Base-by-base conservation (phyloP, 2,113 vertebrate species). In the Plecturocebus donacophilus region DNA sequence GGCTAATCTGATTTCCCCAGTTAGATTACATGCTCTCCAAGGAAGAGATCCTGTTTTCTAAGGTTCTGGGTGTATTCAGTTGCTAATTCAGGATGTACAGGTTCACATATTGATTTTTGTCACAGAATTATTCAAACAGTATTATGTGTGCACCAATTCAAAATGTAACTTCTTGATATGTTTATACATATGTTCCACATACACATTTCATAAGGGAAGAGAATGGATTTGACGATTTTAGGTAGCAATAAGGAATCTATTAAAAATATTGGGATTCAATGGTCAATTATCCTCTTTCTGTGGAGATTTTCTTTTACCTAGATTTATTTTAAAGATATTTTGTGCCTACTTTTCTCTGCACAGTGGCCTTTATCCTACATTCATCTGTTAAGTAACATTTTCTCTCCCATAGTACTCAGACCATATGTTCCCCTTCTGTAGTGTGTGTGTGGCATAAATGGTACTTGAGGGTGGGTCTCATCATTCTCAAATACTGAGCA, bases 341-440 rank as follows among this genome's bases (percentile, higher is more conserved):
- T 38, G 21, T 93, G 94, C 32, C 52, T 27, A 35, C 56, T 93
- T 94, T 95, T 91, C 58, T 91, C 89, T 89, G 3, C 52, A 91
- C 89, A 68, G 3, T 82, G 95, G 54, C 73, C 87, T 96, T 91
- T 97, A 80, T 96, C 64, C 79, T 90, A 54, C 82, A 81, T 66
- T 96, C 87, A 85, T 95, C 94, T 97, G 96, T 82, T 86, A 94
- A 96, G 56, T 87, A 90, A 77, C 71, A 82, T 97, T 94, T 94
- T 90, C 70, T 92, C 45, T 56, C 30, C 38, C 35, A 45, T 11
- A 61, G 47, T 45, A 54, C 45, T 91, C 45, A 10, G 38, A 52
- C 47, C 89, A 76, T 87, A 94, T 95, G 89, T 66, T 97, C 66
- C 30, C 87, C 58, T 96, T 96, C 83, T 90, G 75, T 32, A 70